Evolutionary conservation across 2,888 invertebrate species (phyloP).

Genomic region (Drosophila macrothrix): DNA sequence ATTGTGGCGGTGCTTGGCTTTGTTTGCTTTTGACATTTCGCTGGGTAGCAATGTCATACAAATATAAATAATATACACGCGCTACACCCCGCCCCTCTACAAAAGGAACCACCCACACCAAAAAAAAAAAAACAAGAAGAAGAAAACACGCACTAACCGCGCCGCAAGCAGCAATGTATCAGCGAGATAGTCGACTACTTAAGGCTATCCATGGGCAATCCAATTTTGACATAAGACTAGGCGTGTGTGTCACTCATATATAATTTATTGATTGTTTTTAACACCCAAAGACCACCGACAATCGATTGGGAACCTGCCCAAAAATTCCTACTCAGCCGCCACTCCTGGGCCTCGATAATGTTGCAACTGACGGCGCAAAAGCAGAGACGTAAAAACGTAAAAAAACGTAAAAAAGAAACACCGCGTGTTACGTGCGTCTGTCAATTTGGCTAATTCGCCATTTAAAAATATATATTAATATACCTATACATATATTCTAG

Average conservation of each 20-base stretch:
- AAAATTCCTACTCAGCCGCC: background rate
- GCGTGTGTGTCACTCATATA: slow-evolving; percentile 19
- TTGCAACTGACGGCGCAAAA: slow-evolving; percentile 10
- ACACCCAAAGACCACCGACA: slow-evolving; percentile 8
- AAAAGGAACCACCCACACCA: slow-evolving; percentile 51
- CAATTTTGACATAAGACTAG: slow-evolving; percentile 30
- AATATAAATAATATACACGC: slow-evolving; percentile 74
- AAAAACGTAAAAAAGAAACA: slow-evolving; percentile 4
- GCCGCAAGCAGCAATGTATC: slow-evolving; percentile 34
- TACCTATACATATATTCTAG: slow-evolving; percentile 12
- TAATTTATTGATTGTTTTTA: slow-evolving; percentile 45
- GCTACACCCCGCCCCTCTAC: slow-evolving; percentile 21
- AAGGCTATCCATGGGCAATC: slow-evolving; percentile 18
- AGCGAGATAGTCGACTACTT: slow-evolving; percentile 41
- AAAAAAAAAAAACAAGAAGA: slow-evolving; percentile 1
- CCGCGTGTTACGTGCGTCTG: slow-evolving; percentile 39
- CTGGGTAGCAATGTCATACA: slow-evolving; percentile 82
- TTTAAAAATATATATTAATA: slow-evolving; percentile 52
- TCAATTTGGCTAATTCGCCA: slow-evolving; percentile 59
- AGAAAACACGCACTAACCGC: slow-evolving; percentile 56
- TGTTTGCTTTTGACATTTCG: slow-evolving; percentile 81
- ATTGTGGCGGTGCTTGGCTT: slow-evolving; percentile 56
- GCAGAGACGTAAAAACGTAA: background rate
- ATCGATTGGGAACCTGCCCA: slow-evolving; percentile 31
- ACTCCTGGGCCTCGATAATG: slow-evolving; percentile 4